phyloP scores from a whole-genome alignment of 2,797 vertebrate species.

The Manis javanica region DNA sequence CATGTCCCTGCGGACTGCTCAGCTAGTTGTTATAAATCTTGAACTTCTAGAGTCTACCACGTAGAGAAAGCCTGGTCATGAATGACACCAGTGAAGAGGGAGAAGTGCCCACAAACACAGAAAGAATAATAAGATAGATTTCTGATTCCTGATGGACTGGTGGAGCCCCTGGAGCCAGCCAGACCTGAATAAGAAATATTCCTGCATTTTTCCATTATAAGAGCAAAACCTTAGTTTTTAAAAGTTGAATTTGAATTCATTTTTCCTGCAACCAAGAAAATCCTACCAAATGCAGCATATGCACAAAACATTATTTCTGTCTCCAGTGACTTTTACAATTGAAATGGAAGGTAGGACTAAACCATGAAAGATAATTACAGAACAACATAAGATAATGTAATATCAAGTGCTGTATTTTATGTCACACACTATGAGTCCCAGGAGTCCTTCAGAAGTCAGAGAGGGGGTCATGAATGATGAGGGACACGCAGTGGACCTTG shows the following conservation, averaged over 20 bases:
- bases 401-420: not conserved
- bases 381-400: not conserved
- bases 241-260: not conserved
- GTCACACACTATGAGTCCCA: too few relatives aligned
- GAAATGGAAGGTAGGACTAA: not conserved
- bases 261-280: not conserved
- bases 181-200: not conserved
- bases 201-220: not conserved
- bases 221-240: not conserved
- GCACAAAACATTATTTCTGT: not conserved
- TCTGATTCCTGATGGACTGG: accelerated
- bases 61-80: not conserved
- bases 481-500: not conserved
- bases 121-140: not conserved
- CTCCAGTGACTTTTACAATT: not conserved
- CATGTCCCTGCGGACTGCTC: not conserved
- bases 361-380: not conserved
- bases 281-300: not conserved
- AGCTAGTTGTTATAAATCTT: not conserved
- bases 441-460: not conserved
- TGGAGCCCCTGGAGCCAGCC: not conserved
- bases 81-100: not conserved
- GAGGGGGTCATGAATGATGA: not conserved
- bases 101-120: not conserved
- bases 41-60: not conserved